These are phyloP conservation scores for Scartelaos histophorus DNA, from an alignment of 2,113 vertebrate species.

Conservation along the genomic window DNA sequence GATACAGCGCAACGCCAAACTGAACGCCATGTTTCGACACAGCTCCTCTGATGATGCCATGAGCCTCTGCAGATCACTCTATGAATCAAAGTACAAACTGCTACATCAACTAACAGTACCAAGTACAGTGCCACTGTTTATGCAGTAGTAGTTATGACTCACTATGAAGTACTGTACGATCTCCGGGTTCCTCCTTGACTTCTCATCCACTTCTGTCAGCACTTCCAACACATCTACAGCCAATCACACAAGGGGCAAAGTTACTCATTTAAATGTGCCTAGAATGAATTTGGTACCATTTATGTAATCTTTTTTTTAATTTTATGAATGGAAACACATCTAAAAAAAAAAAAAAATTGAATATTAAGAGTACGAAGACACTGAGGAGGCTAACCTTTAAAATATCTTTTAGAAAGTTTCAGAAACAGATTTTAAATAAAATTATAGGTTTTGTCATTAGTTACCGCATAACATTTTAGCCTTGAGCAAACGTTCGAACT, in stretches of 20 bases:
- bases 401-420: too few species aligned
- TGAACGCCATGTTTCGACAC: constrained; percentile 92
- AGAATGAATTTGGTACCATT: background rate
- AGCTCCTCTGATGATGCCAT: constrained; percentile 92
- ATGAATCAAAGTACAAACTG: constrained; percentile 16
- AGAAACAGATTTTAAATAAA: too few species aligned
- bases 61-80: constrained; percentile 93
- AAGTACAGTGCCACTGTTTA: background rate
- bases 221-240: constrained; percentile 89
- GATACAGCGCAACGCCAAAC: constrained; percentile 89
- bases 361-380: too few species aligned
- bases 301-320: background rate
- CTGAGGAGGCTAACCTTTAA: too few species aligned
- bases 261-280: constrained; percentile 29
- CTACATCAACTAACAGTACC: background rate
- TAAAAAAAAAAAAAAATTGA: background rate
- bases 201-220: constrained; percentile 94
- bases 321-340: background rate
- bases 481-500: too few species aligned
- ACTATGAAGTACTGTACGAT: constrained; percentile 94
- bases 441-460: too few species aligned
- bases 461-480: too few species aligned
- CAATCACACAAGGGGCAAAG: background rate
- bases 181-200: constrained; percentile 94
- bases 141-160: constrained; percentile 64